Percentiles rank a stretch among this genome's conserved stretches.
Evolutionary conservation across 2,888 invertebrate species (phyloP).

Genomic region (Abscondita cerata): DNA sequence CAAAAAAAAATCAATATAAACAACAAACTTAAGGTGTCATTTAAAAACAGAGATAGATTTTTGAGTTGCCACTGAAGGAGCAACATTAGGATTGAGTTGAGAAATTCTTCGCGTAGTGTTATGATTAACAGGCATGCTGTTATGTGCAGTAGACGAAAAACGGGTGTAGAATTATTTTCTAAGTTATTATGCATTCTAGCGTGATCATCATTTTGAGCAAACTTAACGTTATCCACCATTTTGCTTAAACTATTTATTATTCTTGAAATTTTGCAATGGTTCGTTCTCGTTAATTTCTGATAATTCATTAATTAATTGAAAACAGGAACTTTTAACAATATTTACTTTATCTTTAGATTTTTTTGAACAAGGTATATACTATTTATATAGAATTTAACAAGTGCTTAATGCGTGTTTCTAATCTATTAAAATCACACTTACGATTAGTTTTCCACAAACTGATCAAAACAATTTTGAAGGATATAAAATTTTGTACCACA

Average conservation of each 20-base stretch:
- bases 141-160: not conserved
- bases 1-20: conserved; percentile 26
- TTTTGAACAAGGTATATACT: too few species aligned
- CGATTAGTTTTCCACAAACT: too few species aligned
- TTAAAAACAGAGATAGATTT: conserved; percentile 2
- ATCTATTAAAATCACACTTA: too few species aligned
- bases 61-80: not conserved
- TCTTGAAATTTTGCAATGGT: not conserved
- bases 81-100: not conserved
- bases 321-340: not conserved
- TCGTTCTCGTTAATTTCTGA: not conserved
- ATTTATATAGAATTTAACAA: too few species aligned
- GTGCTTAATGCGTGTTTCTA: too few species aligned
- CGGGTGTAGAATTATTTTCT: not conserved
- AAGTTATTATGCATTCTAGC: not conserved
- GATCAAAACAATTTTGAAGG: too few species aligned
- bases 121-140: not conserved
- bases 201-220: not conserved
- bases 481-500: too few species aligned
- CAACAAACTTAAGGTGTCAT: conserved; percentile 12
- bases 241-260: not conserved
- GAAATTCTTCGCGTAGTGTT: too few species aligned
- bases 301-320: not conserved
- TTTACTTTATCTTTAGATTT: too few species aligned
- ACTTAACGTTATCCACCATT: not conserved